Conservation (phyloP, 2,888 invertebrate genomes). For the Acleris emargana region DNA sequence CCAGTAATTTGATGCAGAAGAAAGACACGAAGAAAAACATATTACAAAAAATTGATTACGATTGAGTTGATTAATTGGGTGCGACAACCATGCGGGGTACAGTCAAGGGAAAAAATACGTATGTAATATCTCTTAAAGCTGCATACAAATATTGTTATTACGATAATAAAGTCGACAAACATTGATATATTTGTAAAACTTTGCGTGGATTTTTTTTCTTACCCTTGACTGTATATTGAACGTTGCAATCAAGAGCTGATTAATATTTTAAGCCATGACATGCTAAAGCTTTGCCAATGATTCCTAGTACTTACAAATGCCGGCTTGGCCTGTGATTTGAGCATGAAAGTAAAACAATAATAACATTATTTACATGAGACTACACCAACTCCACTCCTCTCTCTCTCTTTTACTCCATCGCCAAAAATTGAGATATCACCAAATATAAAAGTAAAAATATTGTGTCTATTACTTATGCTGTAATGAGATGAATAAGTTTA, state of each 20-base stretch:
- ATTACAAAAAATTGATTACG: background rate
- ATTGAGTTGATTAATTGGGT: background rate
- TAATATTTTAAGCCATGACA: conserved; percentile 34
- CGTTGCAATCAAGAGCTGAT: conserved; percentile 8
- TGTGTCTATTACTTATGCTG: too few species aligned
- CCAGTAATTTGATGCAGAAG: conserved; percentile 2
- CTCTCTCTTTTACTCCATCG: too few species aligned
- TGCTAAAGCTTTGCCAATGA: conserved; percentile 38
- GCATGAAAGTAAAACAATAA: conserved; percentile 66
- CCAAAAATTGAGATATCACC: too few species aligned
- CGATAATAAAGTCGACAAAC: too few species aligned
- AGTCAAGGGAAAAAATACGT: background rate
- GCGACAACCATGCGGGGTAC: background rate
- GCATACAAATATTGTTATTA: too few species aligned
- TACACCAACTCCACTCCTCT: too few species aligned
- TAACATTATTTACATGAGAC: conserved; percentile 22
- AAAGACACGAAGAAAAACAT: conserved; percentile 7
- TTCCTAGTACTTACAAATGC: conserved; percentile 67
- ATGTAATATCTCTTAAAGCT: too few species aligned
- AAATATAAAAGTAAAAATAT: too few species aligned
- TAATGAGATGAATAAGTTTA: too few species aligned
- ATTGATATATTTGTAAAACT: too few species aligned
- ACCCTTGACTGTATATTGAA: conserved; percentile 1
- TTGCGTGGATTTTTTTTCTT: too few species aligned
- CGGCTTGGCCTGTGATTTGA: conserved; percentile 71